Conservation (phyloP, 2,113 vertebrate species). For the Pseudorectes ferrugineus region DNA sequence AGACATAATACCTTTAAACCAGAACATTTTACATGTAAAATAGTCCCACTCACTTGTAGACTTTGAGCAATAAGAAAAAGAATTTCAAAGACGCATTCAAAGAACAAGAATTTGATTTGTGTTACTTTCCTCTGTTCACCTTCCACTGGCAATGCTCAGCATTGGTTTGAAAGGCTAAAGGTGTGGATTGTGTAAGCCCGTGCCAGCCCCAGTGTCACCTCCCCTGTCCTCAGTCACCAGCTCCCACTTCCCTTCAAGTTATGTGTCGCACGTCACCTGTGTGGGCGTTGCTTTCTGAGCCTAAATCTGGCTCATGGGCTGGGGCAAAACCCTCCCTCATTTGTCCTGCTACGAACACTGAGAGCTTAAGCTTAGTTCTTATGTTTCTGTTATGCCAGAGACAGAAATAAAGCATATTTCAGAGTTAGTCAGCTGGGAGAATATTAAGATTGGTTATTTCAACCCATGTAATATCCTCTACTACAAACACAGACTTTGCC, state of each 20-base stretch:
- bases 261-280: rapidly evolving
- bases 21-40: not conserved
- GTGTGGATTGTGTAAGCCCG: not conserved
- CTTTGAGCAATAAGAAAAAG: not conserved
- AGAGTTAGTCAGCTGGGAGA: not conserved
- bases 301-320: not conserved
- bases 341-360: not conserved
- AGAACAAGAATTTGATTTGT: not conserved
- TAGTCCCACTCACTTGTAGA: not conserved
- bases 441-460: not conserved
- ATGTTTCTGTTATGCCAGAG: not conserved
- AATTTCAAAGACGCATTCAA: not conserved
- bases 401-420: not conserved
- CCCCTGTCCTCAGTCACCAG: not conserved
- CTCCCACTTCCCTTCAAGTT: not conserved
- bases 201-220: not conserved
- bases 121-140: not conserved
- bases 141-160: not conserved
- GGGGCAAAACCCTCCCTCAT: not conserved
- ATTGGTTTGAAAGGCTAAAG: not conserved
- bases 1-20: not conserved
- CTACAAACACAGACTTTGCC: not conserved
- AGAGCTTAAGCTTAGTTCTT: not conserved
- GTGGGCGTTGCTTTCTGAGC: not conserved
- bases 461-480: not conserved